Percentiles rank a stretch among this genome's conserved stretches.
Evolutionary conservation across 2,113 vertebrate genomes (phyloP).

Genomic region (Onychostoma macrolepis): DNA sequence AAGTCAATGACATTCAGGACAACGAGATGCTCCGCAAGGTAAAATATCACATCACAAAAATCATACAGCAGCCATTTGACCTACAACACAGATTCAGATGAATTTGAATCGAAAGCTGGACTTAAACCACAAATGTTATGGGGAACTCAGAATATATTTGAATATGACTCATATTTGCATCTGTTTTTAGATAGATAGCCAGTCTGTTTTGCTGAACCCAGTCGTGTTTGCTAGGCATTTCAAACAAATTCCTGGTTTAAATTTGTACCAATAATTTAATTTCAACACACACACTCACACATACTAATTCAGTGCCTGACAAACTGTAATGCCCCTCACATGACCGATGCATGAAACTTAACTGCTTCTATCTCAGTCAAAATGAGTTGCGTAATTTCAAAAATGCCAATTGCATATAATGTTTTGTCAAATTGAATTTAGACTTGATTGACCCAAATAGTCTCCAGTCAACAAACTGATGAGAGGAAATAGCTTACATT

Average conservation of each 20-base stretch:
- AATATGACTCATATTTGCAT: conserved; percentile 11
- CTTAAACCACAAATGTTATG: not conserved
- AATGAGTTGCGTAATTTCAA: not conserved
- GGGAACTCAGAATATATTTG: not conserved
- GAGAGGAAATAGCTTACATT: not conserved
- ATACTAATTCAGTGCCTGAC: not conserved
- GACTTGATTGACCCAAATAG: too few species aligned
- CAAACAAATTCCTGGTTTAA: conserved; percentile 9
- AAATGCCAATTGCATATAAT: too few species aligned
- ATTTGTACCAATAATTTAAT: not conserved
- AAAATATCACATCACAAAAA: conserved; percentile 34
- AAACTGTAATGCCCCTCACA: not conserved
- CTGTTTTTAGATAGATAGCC: not conserved
- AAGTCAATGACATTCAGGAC: conserved; percentile 85
- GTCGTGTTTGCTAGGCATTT: not conserved
- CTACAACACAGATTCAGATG: not conserved
- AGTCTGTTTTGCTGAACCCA: not conserved
- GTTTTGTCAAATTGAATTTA: too few species aligned
- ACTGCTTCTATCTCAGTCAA: not conserved
- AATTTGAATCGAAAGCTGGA: not conserved
- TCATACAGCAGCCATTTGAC: not conserved
- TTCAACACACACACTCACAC: not conserved
- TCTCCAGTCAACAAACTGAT: not conserved
- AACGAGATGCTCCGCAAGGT: conserved; percentile 99
- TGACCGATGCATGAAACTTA: not conserved